A percentile compares a stretch with the other conserved stretches of the same genome.
Conservation (phyloP, 1,140 invertebrate species). For the Nasonia vitripennis region DNA sequence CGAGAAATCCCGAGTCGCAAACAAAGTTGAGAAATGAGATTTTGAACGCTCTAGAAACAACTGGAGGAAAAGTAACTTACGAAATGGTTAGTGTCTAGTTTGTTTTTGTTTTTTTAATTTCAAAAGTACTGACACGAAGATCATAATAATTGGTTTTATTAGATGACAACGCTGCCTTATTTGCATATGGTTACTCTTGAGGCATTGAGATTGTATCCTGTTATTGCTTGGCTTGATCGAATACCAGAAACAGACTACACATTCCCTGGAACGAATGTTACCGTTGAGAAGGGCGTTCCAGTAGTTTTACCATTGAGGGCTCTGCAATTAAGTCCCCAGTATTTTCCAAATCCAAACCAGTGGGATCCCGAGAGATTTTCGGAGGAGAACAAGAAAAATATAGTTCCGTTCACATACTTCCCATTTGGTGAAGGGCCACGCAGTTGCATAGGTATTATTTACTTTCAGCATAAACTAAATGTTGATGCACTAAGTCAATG, state of each 20-base stretch:
- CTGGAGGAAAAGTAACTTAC: constrained; percentile 71
- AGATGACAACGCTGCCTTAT: constrained; percentile 44
- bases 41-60: constrained; percentile 64
- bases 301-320: constrained; percentile 68
- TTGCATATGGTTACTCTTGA: constrained; percentile 68
- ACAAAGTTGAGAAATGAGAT: constrained; percentile 75
- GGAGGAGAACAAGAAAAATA: constrained; percentile 69
- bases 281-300: constrained; percentile 70
- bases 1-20: constrained; percentile 77
- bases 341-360: constrained; percentile 79
- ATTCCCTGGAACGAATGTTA: constrained; percentile 64
- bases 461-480: background rate
- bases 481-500: background rate
- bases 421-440: constrained; percentile 74
- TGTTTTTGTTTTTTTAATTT: background rate
- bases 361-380: constrained; percentile 82
- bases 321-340: constrained; percentile 73
- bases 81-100: constrained; percentile 63
- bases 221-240: constrained; percentile 73
- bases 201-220: constrained; percentile 77
- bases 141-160: background rate
- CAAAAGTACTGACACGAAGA: background rate
- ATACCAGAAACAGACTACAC: constrained; percentile 68
- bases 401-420: constrained; percentile 71
- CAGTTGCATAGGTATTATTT: constrained; percentile 45